Percentiles rank a stretch among this genome's conserved stretches.
Evolutionary conservation across 2,888 invertebrate genomes (phyloP).

Genomic region (Lochmaea crataegi): DNA sequence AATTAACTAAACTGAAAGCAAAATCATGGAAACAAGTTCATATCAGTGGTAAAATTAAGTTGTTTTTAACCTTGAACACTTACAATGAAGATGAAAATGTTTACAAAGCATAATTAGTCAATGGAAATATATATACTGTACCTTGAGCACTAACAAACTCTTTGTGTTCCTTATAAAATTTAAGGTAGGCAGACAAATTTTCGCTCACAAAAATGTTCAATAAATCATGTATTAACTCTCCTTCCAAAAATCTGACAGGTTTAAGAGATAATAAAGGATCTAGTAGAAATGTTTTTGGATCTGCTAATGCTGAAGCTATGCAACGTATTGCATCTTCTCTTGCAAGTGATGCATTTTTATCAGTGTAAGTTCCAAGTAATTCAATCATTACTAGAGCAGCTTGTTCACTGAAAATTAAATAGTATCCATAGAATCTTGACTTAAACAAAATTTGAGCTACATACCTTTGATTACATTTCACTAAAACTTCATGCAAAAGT

Average conservation of each 20-base stretch:
- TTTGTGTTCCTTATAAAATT: constrained; percentile 92
- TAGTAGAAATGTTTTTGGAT: constrained; percentile 94
- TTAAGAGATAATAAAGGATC: constrained; percentile 94
- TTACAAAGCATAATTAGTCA: not conserved
- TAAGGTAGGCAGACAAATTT: constrained; percentile 89
- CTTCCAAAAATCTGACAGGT: constrained; percentile 94
- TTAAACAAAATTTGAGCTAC: constrained; percentile 12
- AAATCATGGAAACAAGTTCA: no score
- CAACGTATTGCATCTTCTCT: constrained; percentile 97
- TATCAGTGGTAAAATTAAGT: no score
- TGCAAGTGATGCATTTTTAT: constrained; percentile 96
- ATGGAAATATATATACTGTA: constrained; percentile 4
- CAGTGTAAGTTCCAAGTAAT: constrained; percentile 94
- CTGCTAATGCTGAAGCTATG: constrained; percentile 94
- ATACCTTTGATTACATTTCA: constrained; percentile 87
- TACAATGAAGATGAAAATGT: constrained; percentile 5
- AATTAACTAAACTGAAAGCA: no score
- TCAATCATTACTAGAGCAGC: constrained; percentile 98
- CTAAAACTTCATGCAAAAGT: constrained; percentile 86
- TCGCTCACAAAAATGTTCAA: constrained; percentile 95
- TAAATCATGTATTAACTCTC: constrained; percentile 94
- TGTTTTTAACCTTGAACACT: no score
- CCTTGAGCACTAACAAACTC: constrained; percentile 89
- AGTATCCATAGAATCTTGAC: not conserved
- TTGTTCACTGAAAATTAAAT: constrained; percentile 75